Evolutionary conservation across 2,797 vertebrate species (phyloP).

Genomic region (Coccyzus lansbergi): DNA sequence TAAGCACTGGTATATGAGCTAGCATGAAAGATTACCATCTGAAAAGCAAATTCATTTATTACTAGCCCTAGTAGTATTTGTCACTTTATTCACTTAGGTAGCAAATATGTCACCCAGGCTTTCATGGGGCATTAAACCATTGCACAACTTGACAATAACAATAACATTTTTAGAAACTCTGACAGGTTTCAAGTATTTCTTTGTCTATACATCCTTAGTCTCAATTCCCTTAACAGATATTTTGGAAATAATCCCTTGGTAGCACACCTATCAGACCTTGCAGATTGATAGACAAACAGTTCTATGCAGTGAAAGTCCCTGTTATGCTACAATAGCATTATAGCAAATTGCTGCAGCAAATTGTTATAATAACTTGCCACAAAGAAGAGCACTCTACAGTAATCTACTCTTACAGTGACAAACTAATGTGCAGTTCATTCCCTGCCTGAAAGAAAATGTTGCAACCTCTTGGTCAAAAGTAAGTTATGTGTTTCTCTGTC

Average conservation of each 20-base stretch:
- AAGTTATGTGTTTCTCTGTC: neutral
- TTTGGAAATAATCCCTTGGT: conserved; percentile 29
- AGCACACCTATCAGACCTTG: neutral
- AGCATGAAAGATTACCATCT: conserved; percentile 47
- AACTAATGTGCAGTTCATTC: neutral
- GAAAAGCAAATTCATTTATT: conserved; percentile 47
- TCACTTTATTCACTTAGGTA: conserved; percentile 66
- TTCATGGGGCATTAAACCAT: conserved; percentile 72
- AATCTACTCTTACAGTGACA: neutral
- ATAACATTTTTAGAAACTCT: conserved; percentile 67
- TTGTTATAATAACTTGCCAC: neutral
- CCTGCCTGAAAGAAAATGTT: neutral
- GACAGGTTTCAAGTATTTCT: conserved; percentile 45
- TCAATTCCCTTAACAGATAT: conserved; percentile 39
- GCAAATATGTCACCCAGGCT: conserved; percentile 71
- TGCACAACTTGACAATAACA: conserved; percentile 65
- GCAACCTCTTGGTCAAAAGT: neutral
- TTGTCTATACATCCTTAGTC: conserved; percentile 30
- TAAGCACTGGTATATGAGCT: conserved; percentile 53
- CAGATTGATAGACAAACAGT: neutral
- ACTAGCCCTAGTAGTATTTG: conserved; percentile 58
- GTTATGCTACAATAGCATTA: neutral
- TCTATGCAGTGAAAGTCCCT: neutral
- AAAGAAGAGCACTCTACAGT: neutral
- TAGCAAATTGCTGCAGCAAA: neutral